A percentile compares a stretch with the other conserved stretches of the same genome.
Conservation (phyloP, 2,888 invertebrate genomes). For the Asteroscopus sphinx region DNA sequence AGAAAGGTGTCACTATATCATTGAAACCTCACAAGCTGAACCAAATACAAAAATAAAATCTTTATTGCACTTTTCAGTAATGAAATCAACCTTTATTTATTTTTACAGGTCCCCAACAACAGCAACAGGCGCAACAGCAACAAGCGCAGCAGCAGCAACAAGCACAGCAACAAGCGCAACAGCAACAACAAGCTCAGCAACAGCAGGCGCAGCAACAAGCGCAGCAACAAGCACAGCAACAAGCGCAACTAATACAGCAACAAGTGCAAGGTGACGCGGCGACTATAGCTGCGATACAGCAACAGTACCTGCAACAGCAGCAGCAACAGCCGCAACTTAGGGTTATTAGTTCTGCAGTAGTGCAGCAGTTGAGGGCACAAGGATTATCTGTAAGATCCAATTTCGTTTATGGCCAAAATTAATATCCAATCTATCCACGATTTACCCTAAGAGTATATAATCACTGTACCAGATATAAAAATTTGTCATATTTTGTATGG, state of each 20-base stretch:
- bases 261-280: conserved; percentile 85
- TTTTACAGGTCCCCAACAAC: conserved; percentile 61
- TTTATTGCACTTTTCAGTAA: background rate
- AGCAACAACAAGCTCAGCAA: conserved; percentile 59
- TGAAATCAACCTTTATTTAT: background rate
- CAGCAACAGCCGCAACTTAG: conserved; percentile 89
- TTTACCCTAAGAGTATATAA: too few species aligned
- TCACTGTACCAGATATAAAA: too few species aligned
- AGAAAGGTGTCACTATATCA: too few species aligned
- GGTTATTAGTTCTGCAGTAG: conserved; percentile 90
- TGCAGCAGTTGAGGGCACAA: conserved; percentile 90
- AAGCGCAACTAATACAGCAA: conserved; percentile 81
- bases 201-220: conserved; percentile 69
- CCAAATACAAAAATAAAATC: too few species aligned
- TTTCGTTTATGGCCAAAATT: too few species aligned
- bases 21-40: too few species aligned
- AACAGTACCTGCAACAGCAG: conserved; percentile 85
- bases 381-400: conserved; percentile 84
- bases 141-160: conserved; percentile 74
- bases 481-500: too few species aligned
- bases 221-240: conserved; percentile 78
- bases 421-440: too few species aligned
- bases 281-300: conserved; percentile 85
- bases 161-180: conserved; percentile 66
- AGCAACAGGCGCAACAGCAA: conserved; percentile 64